Evolutionary conservation across 2,797 vertebrate species (phyloP).

Genomic region (Dipus sagitta): DNA sequence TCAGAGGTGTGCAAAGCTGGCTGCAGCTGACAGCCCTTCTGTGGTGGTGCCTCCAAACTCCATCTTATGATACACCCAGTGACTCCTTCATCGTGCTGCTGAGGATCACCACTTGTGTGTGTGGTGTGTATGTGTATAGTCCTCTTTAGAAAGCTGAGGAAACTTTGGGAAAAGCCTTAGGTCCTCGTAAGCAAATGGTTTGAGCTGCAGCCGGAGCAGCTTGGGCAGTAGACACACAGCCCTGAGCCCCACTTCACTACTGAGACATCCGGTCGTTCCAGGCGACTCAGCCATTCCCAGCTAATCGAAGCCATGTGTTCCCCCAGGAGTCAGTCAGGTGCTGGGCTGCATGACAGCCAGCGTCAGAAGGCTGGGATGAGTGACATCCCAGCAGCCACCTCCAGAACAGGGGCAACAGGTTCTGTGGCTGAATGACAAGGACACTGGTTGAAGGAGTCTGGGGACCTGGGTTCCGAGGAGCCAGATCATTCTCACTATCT

Average conservation of each 20-base stretch:
- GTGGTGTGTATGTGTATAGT: neutral
- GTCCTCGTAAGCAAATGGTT: neutral
- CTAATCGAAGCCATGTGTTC: neutral
- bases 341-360: neutral
- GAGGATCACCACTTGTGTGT: too few species aligned
- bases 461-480: neutral
- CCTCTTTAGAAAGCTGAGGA: constrained; percentile 5
- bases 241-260: neutral
- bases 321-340: neutral
- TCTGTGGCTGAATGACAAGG: rapidly evolving
- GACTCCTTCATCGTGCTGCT: neutral
- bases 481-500: neutral
- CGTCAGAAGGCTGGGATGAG: neutral
- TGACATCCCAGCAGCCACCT: neutral
- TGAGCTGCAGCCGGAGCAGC: neutral
- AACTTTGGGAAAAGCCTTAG: constrained; percentile 42
- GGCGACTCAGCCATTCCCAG: neutral
- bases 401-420: constrained; percentile 67
- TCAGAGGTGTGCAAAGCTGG: neutral
- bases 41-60: neutral
- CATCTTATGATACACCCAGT: neutral
- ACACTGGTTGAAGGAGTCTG: neutral
- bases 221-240: rapidly evolving
- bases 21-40: neutral
- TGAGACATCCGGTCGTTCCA: neutral